Conservation (phyloP, 2,888 invertebrate species). For the Gymnocheta viridis region DNA sequence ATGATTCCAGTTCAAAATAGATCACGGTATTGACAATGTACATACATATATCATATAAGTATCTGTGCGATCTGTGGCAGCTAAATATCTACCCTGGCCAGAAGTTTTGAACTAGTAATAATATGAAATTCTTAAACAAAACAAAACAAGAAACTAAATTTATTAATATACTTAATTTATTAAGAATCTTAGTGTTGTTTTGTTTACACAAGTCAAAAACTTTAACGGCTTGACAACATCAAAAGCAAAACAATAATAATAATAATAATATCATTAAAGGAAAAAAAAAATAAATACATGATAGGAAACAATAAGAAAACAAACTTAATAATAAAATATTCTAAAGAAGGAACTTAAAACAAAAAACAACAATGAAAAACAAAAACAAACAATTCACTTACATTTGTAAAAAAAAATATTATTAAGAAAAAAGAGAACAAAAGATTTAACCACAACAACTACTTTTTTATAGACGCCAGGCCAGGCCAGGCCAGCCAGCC, state of each 20-base stretch:
- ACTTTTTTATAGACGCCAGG: slow-evolving; percentile 67
- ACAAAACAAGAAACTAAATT: no score
- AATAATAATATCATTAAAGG: neutral
- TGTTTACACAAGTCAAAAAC: neutral
- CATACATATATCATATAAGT: no score
- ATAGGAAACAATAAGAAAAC: slow-evolving; percentile 43
- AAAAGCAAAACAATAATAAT: slow-evolving; percentile 7
- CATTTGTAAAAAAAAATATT: slow-evolving; percentile 22
- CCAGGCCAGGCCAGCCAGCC: slow-evolving; percentile 55
- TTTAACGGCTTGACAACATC: slow-evolving; percentile 46
- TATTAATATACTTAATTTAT: no score
- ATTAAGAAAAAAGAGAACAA: slow-evolving; percentile 62
- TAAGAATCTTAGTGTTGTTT: neutral
- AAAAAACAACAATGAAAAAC: slow-evolving; percentile 31
- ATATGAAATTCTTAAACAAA: no score
- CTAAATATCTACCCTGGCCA: no score
- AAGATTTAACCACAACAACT: slow-evolving; percentile 69
- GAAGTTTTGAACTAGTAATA: no score
- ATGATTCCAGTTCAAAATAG: no score
- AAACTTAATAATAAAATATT: slow-evolving; percentile 43
- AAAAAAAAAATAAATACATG: slow-evolving; percentile 24
- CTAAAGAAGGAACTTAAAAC: slow-evolving; percentile 37
- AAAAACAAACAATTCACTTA: slow-evolving; percentile 39
- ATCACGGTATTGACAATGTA: no score
- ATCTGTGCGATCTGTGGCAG: no score